Conservation (phyloP, 30 jellyfish, hydroid and myxozoan genomes). For the Nemopilema nomurai region DNA sequence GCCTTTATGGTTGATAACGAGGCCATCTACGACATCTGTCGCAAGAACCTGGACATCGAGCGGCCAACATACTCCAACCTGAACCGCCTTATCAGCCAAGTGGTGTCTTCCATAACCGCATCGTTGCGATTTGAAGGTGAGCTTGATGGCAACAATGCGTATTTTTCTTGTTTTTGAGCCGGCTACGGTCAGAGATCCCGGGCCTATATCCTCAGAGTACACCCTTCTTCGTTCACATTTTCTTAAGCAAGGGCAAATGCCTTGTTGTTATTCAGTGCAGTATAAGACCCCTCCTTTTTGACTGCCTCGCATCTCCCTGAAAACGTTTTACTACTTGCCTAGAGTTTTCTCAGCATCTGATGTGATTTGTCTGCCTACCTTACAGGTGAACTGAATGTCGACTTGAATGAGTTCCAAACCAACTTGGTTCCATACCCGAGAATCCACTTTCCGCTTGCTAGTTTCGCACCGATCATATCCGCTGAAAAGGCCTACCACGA, state of each 20-base stretch:
- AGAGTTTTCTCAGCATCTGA: background rate
- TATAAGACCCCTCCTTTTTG: no score
- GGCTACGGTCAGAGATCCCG: background rate
- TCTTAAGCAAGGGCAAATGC: background rate
- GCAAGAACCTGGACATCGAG: constrained; percentile 88
- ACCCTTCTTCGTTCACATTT: background rate
- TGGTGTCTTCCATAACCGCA: constrained; percentile 94
- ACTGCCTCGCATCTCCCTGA: no score
- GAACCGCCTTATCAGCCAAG: constrained; percentile 91
- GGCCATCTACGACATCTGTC: constrained; percentile 93
- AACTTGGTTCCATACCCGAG: constrained; percentile 95
- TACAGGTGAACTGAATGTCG: constrained; percentile 93
- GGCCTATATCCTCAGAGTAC: background rate
- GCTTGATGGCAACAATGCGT: background rate
- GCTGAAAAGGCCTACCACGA: constrained; percentile 91
- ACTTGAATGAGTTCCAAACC: constrained; percentile 92
- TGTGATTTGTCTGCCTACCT: background rate
- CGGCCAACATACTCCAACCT: constrained; percentile 85
- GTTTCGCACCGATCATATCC: constrained; percentile 93
- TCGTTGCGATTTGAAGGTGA: constrained; percentile 90
- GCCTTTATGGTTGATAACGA: constrained; percentile 97
- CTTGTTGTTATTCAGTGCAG: no score
- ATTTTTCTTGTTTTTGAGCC: background rate
- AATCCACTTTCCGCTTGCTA: constrained; percentile 94
- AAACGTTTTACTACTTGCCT: no score